These are phyloP conservation scores for Melikaiella ostensackeni DNA, from an alignment of 2,888 invertebrate species.

Conservation along the genomic window DNA sequence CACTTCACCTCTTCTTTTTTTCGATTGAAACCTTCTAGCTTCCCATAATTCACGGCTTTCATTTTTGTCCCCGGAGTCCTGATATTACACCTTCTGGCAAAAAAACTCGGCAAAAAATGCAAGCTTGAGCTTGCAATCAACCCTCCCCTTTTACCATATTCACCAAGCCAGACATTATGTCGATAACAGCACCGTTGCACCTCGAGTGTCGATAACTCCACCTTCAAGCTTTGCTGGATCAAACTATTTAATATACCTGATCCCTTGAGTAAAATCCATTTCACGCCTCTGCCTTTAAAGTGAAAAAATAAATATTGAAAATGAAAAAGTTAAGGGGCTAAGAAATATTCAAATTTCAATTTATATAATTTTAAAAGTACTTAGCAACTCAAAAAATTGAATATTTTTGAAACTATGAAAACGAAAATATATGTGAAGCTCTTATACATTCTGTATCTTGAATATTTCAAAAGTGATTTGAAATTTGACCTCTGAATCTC, in stretches of 20 bases:
- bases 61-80: constrained; percentile 10
- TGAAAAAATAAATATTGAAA: neutral
- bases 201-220: constrained; percentile 34
- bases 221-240: constrained; percentile 26
- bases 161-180: constrained; percentile 37
- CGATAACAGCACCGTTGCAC: constrained; percentile 38
- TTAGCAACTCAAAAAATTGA: too few species aligned
- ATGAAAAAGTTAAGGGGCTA: neutral
- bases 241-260: constrained; percentile 29
- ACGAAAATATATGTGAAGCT: too few species aligned
- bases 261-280: constrained; percentile 12
- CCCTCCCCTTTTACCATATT: constrained; percentile 37
- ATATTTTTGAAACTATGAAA: too few species aligned
- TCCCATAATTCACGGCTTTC: constrained; percentile 8
- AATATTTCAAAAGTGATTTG: too few species aligned
- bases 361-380: too few species aligned
- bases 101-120: constrained; percentile 23
- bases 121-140: constrained; percentile 29
- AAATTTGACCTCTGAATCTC: too few species aligned
- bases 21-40: constrained; percentile 25
- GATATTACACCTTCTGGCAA: constrained; percentile 31
- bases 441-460: too few species aligned
- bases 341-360: neutral
- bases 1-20: constrained; percentile 3
- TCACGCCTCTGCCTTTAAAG: neutral